phyloP scores from a whole-genome alignment of 2,113 vertebrate species.

The Struthio camelus region DNA sequence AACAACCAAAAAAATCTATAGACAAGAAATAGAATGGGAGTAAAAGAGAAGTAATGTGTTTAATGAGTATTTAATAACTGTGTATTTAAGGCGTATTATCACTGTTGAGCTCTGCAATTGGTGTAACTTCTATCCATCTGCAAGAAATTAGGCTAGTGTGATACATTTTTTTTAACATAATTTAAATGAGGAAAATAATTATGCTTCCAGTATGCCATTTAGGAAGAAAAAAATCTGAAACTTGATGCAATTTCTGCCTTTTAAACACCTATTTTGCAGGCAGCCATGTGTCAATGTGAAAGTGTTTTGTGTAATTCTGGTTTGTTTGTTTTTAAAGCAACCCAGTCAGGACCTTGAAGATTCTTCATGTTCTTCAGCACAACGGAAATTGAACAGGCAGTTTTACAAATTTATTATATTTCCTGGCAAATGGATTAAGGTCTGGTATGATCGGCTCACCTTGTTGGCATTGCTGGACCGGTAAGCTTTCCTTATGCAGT shows the following conservation, averaged over 20 bases:
- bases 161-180: background rate
- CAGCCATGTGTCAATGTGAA: background rate
- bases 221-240: background rate
- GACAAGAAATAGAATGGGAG: background rate
- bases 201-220: background rate
- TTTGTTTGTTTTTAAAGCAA: constrained; percentile 65
- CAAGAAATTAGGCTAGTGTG: background rate
- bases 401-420: constrained; percentile 94
- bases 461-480: constrained; percentile 90
- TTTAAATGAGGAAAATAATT: background rate
- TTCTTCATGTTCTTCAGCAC: constrained; percentile 86
- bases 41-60: background rate
- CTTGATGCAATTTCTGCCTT: background rate
- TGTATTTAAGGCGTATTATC: background rate
- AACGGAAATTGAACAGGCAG: constrained; percentile 85
- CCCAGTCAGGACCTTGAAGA: constrained; percentile 84
- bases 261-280: background rate
- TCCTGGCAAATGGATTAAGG: constrained; percentile 93
- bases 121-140: background rate
- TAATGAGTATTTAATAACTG: background rate
- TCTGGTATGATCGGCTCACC: constrained; percentile 93
- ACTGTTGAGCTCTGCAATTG: background rate
- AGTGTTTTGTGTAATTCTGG: constrained; percentile 13
- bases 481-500: constrained; percentile 69
- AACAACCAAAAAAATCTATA: background rate